Percentiles rank a stretch among this genome's conserved stretches.
phyloP scores from a whole-genome alignment of 2,888 invertebrate genomes.

The Philereme transversata region DNA sequence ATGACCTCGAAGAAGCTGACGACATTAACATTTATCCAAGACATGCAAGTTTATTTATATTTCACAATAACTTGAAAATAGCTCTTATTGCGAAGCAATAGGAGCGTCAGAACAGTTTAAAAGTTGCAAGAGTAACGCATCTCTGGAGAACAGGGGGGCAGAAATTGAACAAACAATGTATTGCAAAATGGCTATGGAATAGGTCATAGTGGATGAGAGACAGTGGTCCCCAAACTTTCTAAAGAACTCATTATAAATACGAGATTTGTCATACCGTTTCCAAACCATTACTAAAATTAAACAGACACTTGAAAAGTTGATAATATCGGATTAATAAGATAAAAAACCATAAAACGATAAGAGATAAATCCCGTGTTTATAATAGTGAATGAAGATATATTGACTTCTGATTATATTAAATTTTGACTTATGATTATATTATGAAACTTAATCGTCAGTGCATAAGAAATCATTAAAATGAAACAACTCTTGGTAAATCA shows the following conservation, averaged over 20 bases:
- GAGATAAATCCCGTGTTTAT: too few relatives aligned
- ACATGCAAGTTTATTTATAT: conserved; percentile 46
- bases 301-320: too few relatives aligned
- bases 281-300: too few relatives aligned
- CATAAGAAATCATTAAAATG: too few relatives aligned
- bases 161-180: conserved; percentile 81
- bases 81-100: conserved; percentile 39
- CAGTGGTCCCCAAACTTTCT: conserved; percentile 56
- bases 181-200: conserved; percentile 71
- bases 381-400: too few relatives aligned
- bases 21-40: conserved; percentile 53
- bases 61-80: conserved; percentile 29
- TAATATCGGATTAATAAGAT: too few relatives aligned
- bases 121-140: conserved; percentile 50
- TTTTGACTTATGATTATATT: too few relatives aligned
- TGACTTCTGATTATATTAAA: too few relatives aligned
- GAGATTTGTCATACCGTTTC: not conserved
- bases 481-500: too few relatives aligned
- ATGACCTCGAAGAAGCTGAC: conserved; percentile 48
- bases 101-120: conserved; percentile 31
- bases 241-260: not conserved
- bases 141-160: conserved; percentile 61
- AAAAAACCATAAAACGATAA: too few relatives aligned
- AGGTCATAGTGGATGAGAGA: conserved; percentile 49
- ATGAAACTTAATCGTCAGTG: too few relatives aligned